Conservation (phyloP, 2,113 vertebrate species). For the Prionailurus viverrinus region DNA sequence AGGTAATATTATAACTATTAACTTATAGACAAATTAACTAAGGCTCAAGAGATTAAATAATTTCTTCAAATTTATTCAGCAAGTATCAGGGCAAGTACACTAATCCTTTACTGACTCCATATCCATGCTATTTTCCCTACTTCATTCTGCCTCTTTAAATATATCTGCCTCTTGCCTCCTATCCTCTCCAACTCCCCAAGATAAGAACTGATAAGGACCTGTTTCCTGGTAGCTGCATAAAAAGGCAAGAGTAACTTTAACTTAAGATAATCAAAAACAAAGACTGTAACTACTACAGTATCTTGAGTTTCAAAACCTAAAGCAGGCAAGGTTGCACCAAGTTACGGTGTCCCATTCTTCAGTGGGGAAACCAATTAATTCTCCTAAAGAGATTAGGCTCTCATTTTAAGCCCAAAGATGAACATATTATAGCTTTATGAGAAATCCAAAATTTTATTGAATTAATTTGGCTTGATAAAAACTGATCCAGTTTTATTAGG, state of each 20-base stretch:
- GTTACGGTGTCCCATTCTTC: neutral
- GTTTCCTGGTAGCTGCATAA: neutral
- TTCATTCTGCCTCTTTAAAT: neutral
- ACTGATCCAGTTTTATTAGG: neutral
- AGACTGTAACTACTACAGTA: neutral
- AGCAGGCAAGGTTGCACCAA: neutral
- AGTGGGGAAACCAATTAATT: neutral
- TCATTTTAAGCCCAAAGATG: neutral
- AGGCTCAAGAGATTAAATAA: neutral
- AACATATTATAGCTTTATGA: neutral
- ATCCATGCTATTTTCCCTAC: neutral
- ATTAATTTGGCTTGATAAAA: conserved; percentile 25
- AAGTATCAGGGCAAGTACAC: neutral
- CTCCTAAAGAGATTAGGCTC: neutral
- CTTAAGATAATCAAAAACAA: neutral
- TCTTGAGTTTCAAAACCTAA: neutral
- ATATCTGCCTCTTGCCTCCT: neutral
- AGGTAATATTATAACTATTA: neutral
- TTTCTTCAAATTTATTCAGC: neutral
- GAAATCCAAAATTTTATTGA: neutral
- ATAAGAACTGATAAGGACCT: neutral
- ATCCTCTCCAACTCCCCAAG: neutral
- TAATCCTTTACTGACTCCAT: neutral
- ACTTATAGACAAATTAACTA: conserved; percentile 36
- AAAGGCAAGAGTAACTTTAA: neutral